Conservation (phyloP, 2,113 vertebrate genomes). For the Channa maculata region DNA sequence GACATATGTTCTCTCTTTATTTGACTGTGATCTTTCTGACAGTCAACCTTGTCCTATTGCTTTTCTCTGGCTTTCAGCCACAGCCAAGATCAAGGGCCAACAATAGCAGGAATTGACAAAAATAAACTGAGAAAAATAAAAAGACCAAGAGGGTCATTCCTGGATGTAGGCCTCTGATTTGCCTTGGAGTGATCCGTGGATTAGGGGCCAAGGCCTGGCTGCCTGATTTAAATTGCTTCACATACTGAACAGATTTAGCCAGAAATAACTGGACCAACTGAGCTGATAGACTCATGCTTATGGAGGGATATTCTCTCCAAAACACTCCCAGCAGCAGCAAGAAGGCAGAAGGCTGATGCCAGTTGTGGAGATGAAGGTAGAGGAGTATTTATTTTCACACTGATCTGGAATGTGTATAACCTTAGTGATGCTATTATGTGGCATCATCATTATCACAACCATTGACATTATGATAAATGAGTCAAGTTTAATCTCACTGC, state of each 20-base stretch:
- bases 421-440: slow-evolving; percentile 15
- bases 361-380: slow-evolving; percentile 25
- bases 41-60: slow-evolving; percentile 4
- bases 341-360: slow-evolving; percentile 10
- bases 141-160: slow-evolving; percentile 28
- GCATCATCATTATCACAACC: slow-evolving; percentile 19
- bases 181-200: slow-evolving; percentile 49
- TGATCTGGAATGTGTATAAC: not conserved
- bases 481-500: not conserved
- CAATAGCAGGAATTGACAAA: slow-evolving; percentile 21
- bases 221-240: slow-evolving; percentile 61
- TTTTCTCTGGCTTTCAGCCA: slow-evolving; percentile 28
- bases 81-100: slow-evolving; percentile 10
- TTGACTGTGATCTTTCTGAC: slow-evolving; percentile 15
- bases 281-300: slow-evolving; percentile 51
- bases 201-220: slow-evolving; percentile 55
- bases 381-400: slow-evolving; percentile 14
- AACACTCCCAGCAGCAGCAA: slow-evolving; percentile 17
- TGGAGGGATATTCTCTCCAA: slow-evolving; percentile 38
- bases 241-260: slow-evolving; percentile 60
- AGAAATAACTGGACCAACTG: slow-evolving; percentile 57
- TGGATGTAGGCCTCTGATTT: slow-evolving; percentile 45
- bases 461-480: slow-evolving; percentile 7
- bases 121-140: slow-evolving; percentile 35
- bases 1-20: slow-evolving; percentile 1